Evolutionary conservation across 2,113 vertebrate genomes (phyloP).

Genomic region (Eidolon helvum): DNA sequence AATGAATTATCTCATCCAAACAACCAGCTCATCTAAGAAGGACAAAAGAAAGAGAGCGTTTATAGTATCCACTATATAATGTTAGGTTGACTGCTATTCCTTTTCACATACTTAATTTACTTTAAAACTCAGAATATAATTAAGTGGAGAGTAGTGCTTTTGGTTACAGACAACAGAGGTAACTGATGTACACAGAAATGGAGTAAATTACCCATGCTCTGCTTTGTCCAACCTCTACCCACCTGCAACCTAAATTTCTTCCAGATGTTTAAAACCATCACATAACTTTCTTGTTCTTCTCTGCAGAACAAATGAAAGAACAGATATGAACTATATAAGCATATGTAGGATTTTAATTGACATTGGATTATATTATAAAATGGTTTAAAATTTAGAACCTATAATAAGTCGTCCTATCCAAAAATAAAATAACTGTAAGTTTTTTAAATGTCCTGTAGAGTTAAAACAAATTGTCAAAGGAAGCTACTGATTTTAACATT

Average conservation of each 20-base stretch:
- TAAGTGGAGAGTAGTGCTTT: background rate
- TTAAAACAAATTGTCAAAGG: background rate
- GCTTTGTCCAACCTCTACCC: background rate
- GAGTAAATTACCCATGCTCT: background rate
- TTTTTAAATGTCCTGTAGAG: background rate
- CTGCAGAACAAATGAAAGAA: background rate
- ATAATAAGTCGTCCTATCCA: background rate
- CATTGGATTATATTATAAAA: background rate
- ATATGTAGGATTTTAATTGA: background rate
- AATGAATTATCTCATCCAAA: background rate
- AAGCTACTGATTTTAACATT: background rate
- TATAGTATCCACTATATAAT: background rate
- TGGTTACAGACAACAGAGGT: background rate
- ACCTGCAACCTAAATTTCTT: background rate
- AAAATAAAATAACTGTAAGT: background rate
- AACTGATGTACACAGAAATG: background rate
- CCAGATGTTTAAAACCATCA: background rate
- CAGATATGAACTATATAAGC: background rate
- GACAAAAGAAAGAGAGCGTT: background rate
- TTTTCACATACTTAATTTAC: background rate
- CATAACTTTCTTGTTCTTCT: background rate
- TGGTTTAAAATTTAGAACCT: background rate
- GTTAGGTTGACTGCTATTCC: background rate
- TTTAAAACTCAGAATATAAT: conserved; percentile 11
- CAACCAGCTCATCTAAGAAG: background rate